A percentile compares a stretch with the other conserved stretches of the same genome.
Conservation (phyloP, 2,113 vertebrate genomes). For the Burhinus bistriatus region DNA sequence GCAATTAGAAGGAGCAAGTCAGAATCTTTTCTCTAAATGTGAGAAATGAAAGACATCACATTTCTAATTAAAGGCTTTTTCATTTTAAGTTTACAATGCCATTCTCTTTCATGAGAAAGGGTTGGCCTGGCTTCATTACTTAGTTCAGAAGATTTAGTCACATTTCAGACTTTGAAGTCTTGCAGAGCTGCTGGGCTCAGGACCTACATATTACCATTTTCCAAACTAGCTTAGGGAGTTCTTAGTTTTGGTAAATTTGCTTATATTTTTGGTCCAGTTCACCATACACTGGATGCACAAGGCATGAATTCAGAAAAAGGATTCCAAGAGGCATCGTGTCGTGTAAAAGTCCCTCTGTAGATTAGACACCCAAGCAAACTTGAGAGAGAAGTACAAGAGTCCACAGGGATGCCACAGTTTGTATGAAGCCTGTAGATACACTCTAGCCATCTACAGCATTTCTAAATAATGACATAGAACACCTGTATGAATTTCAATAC, state of each 20-base stretch:
- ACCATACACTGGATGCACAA: not conserved
- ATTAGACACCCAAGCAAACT: not conserved
- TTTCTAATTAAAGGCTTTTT: not conserved
- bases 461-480: not conserved
- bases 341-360: not conserved
- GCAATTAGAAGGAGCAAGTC: not conserved
- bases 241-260: not conserved
- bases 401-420: not conserved
- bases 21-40: not conserved
- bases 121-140: not conserved
- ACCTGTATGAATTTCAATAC: not conserved
- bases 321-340: not conserved
- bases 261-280: not conserved
- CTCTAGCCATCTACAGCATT: not conserved
- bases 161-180: not conserved
- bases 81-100: not conserved
- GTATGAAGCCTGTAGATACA: not conserved
- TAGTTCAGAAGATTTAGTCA: not conserved
- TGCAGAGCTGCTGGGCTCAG: not conserved
- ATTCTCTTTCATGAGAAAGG: not conserved
- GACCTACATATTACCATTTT: not conserved
- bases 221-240: not conserved
- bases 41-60: not conserved
- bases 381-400: not conserved
- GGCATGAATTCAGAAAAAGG: not conserved